Conservation (phyloP, 2,888 invertebrate species). For the Nasonia oneida region DNA sequence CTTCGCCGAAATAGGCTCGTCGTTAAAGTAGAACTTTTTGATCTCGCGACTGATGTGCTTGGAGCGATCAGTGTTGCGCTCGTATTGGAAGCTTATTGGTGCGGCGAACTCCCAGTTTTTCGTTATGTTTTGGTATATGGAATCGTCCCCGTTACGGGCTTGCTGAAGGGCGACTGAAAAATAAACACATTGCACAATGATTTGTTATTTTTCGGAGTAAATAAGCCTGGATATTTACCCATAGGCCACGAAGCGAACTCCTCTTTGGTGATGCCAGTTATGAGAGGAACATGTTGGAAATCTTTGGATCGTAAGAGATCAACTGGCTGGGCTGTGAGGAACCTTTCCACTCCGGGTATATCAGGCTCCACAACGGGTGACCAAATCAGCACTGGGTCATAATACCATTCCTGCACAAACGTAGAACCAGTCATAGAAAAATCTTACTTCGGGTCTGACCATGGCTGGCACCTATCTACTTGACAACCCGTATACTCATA, state of each 20-base stretch:
- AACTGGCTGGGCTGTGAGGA: slow-evolving; percentile 83
- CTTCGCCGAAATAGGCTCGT: slow-evolving; percentile 76
- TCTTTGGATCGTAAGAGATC: slow-evolving; percentile 81
- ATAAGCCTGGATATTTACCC: slow-evolving; percentile 79
- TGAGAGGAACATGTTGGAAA: slow-evolving; percentile 83
- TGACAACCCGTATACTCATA: not conserved
- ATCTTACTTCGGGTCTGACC: not conserved
- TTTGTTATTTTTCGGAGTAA: not conserved
- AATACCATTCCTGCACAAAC: slow-evolving; percentile 80
- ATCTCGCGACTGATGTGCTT: slow-evolving; percentile 80
- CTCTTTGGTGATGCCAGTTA: slow-evolving; percentile 84
- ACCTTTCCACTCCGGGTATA: slow-evolving; percentile 84
- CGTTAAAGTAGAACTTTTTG: slow-evolving; percentile 79
- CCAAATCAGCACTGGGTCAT: slow-evolving; percentile 82
- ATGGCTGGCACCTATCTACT: no score
- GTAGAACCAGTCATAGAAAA: not conserved
- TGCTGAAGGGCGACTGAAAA: not conserved
- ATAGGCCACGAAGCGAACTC: slow-evolving; percentile 84
- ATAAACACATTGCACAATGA: not conserved
- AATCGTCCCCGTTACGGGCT: slow-evolving; percentile 38
- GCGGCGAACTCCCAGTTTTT: slow-evolving; percentile 83
- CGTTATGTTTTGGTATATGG: slow-evolving; percentile 79
- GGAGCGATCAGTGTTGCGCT: slow-evolving; percentile 81
- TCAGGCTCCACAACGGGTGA: slow-evolving; percentile 84
- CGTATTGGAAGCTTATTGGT: slow-evolving; percentile 83